Conservation (phyloP, 2,888 invertebrate genomes). For the Drosophila formosana region DNA sequence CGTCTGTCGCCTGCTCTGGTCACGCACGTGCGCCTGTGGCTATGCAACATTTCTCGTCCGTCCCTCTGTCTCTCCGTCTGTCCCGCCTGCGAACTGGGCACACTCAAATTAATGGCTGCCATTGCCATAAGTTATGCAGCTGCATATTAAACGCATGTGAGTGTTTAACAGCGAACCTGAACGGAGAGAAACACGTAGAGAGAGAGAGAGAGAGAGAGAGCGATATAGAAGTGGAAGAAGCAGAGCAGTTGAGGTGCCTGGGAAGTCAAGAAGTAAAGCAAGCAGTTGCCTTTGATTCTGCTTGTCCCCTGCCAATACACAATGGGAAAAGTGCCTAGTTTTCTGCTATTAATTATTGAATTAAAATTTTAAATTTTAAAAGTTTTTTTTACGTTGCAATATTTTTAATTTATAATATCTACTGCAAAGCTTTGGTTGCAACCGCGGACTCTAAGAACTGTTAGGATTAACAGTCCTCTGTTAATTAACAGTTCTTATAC, state of each 20-base stretch:
- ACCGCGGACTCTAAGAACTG: too few species aligned
- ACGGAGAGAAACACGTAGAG: not conserved
- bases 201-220: conserved; percentile 11
- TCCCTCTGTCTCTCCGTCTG: not conserved
- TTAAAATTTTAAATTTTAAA: too few species aligned
- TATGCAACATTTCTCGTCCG: conserved; percentile 62
- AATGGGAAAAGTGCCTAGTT: too few species aligned
- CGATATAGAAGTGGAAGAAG: not conserved
- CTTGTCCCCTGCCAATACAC: conserved; percentile 32
- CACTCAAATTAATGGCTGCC: conserved; percentile 77
- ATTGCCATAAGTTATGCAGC: conserved; percentile 77
- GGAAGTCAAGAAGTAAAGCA: not conserved
- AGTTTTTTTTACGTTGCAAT: too few species aligned
- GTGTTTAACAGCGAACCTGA: conserved; percentile 9
- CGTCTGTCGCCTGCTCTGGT: conserved; percentile 39
- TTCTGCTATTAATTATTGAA: too few species aligned
- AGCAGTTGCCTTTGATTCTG: conserved; percentile 13
- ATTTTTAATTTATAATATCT: too few species aligned
- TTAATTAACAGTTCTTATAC: too few species aligned
- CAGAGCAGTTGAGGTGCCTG: conserved; percentile 5
- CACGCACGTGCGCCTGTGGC: conserved; percentile 81
- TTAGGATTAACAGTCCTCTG: too few species aligned
- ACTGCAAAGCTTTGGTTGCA: too few species aligned
- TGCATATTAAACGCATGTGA: conserved; percentile 72
- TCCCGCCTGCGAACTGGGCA: conserved; percentile 10